Percentiles rank a stretch among this genome's conserved stretches.
phyloP scores from a whole-genome alignment of 2,113 vertebrate species.

The Halichoerus grypus region DNA sequence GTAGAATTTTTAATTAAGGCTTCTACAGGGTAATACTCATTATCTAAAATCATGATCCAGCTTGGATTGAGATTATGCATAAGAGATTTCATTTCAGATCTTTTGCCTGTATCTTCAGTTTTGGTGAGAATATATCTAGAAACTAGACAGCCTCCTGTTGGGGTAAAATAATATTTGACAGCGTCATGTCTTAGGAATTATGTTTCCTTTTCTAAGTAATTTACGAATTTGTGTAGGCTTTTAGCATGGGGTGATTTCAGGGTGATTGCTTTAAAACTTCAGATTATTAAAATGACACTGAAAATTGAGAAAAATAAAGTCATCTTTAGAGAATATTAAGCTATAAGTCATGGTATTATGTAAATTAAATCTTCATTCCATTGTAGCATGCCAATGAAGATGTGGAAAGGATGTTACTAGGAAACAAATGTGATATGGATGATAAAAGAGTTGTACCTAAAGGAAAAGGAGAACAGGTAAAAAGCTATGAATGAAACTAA shows the following conservation, averaged over 20 bases:
- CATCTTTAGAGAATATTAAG: conserved; percentile 21
- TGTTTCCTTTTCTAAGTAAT: neutral
- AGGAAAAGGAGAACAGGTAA: conserved; percentile 99
- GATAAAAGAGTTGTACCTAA: conserved; percentile 98
- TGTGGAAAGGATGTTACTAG: conserved; percentile 99
- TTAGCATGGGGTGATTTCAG: neutral
- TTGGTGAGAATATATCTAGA: neutral
- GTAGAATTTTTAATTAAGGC: neutral
- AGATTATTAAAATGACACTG: neutral
- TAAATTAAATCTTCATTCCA: conserved; percentile 61
- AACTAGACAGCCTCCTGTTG: neutral
- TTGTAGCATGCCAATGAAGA: conserved; percentile 99
- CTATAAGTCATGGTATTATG: neutral
- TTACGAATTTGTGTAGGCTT: neutral
- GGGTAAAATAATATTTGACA: neutral
- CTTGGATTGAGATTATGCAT: neutral
- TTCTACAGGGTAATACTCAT: neutral
- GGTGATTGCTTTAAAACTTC: conserved; percentile 51
- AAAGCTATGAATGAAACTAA: neutral
- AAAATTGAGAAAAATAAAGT: conserved; percentile 43
- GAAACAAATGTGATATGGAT: conserved; percentile 99
- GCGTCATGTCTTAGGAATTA: neutral
- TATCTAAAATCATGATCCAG: neutral
- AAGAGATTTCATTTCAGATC: neutral
- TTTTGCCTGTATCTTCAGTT: neutral